Base-by-base conservation (phyloP, 2,113 vertebrate species). In the Dromiciops gliroides region DNA sequence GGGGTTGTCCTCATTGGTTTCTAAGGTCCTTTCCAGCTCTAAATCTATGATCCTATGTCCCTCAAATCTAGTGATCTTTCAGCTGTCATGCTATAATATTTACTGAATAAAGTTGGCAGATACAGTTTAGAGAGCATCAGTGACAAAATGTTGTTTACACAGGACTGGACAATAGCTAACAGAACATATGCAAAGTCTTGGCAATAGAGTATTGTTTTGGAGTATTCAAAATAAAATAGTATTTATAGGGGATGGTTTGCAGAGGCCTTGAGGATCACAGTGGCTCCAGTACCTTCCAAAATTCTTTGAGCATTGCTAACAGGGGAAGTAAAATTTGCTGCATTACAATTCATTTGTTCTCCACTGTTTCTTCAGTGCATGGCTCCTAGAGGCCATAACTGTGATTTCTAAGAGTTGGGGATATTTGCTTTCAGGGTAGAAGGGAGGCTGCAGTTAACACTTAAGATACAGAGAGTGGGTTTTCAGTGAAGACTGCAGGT, bases 121-220 rank as follows among this genome's bases (percentile, higher is more conserved):
- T 83, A 23, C n/a, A 83, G 37, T 83, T 67, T 67, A 90, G 25
- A 23, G 83, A 83, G 90, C 24, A 16, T 44, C 89, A 67, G 60
- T 90, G 47, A 28, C 22, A 19, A 44, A 0, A 0, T 83, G 1
- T 51, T 48, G 19, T 83, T 91, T 94, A 22, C 50, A 95, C 22
- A 44, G n/a, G n/a, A 16, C 31, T 37, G 16, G n/a, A 91, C 50
- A 83, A 89, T 37, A 28, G 90, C 14, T 50, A 88, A 89, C 51
- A 60, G 31, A 89, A 48, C 92, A 50, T 92, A 92, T 89, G 37
- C 48, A 91, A 90, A 89, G 53, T 67, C 28, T 67, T 91, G 90
- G 48, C 92, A 90, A 53, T 7, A 16, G 25, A 88, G 24, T 52
- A 22, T 49, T 56, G 75, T 52, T 93, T 90, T 2, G 90, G 90